Conservation (phyloP, 2,888 invertebrate species). For the Nysson spinosus region DNA sequence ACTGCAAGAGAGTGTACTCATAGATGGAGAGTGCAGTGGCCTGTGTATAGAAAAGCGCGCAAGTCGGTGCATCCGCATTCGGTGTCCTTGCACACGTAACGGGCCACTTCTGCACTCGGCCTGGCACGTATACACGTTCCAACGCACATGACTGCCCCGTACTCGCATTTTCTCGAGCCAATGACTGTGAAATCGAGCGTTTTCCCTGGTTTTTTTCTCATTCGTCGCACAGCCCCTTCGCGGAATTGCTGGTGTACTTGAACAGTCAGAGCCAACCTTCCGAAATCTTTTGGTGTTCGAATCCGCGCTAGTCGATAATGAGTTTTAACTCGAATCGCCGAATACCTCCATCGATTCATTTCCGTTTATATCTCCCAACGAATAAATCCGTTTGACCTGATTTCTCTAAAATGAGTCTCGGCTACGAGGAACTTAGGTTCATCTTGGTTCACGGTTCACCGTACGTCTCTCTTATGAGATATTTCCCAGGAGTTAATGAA, state of each 20-base stretch:
- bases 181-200: slow-evolving; percentile 67
- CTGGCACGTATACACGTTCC: slow-evolving; percentile 48
- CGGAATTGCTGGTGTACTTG: slow-evolving; percentile 32
- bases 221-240: slow-evolving; percentile 33
- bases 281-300: slow-evolving; percentile 22
- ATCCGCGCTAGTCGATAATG: slow-evolving; percentile 31
- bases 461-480: neutral
- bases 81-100: slow-evolving; percentile 44
- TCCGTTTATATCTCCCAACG: slow-evolving; percentile 10
- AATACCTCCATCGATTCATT: slow-evolving; percentile 1
- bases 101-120: slow-evolving; percentile 32
- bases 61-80: slow-evolving; percentile 47
- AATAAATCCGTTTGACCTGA: slow-evolving; percentile 26
- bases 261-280: neutral
- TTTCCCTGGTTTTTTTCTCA: slow-evolving; percentile 52
- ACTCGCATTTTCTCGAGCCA: slow-evolving; percentile 62
- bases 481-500: slow-evolving; percentile 11
- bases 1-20: neutral
- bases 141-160: slow-evolving; percentile 58
- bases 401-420: neutral
- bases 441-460: neutral
- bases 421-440: neutral
- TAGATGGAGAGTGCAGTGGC: neutral
- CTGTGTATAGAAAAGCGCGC: slow-evolving; percentile 32
- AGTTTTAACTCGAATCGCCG: slow-evolving; percentile 8